These are phyloP conservation scores for Perodicticus potto DNA, from an alignment of 2,797 vertebrate genomes.

Conservation along the genomic window DNA sequence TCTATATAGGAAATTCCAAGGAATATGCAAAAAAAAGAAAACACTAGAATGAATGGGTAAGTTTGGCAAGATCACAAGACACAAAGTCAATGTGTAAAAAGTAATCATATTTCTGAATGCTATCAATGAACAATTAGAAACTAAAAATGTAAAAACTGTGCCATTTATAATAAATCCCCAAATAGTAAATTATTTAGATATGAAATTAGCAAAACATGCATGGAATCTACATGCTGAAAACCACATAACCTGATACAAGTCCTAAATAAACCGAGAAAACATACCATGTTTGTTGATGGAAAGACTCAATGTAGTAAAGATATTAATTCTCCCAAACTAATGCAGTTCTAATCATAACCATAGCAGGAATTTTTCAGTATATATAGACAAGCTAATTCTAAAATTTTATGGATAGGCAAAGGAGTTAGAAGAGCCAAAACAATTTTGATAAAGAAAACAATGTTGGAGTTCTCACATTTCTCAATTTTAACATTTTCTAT, in stretches of 20 bases:
- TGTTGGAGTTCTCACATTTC: not conserved
- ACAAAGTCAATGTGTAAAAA: not conserved
- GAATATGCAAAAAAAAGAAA: not conserved
- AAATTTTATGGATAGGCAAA: not conserved
- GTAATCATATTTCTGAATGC: conserved; percentile 2
- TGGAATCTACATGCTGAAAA: not conserved
- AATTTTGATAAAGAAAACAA: not conserved
- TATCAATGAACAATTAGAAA: conserved; percentile 23
- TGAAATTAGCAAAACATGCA: not conserved
- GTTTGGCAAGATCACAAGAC: not conserved
- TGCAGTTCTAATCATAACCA: not conserved
- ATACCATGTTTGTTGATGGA: not conserved
- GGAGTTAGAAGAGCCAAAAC: not conserved
- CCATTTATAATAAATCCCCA: not conserved
- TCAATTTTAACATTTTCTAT: not conserved
- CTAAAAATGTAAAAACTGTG: not conserved
- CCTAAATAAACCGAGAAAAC: not conserved
- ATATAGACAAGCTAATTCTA: not conserved
- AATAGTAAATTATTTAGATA: not conserved
- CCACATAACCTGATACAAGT: not conserved
- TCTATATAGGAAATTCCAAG: conserved; percentile 12
- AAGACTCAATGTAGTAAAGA: not conserved
- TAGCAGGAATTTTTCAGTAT: not conserved
- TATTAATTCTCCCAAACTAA: not conserved
- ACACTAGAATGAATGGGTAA: not conserved